phyloP scores from a whole-genome alignment of 2,888 invertebrate genomes.

The Tiphia femorata region DNA sequence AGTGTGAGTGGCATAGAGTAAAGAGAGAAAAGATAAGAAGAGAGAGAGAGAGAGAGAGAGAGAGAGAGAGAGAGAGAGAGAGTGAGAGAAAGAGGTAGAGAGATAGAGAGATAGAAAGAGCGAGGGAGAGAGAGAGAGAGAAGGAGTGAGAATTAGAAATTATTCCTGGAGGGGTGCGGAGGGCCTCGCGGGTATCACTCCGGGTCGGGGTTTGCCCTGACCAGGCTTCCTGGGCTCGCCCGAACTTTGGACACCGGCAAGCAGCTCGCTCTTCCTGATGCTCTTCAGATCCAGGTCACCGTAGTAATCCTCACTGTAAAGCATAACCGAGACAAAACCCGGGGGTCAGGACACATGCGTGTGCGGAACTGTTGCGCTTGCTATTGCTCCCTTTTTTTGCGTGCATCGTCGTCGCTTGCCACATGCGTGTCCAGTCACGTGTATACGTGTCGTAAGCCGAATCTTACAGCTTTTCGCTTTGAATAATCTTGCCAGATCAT shows the following conservation, averaged over 20 bases:
- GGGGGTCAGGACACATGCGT: slow-evolving; percentile 54
- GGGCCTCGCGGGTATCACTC: slow-evolving; percentile 60
- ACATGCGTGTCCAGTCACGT: not conserved
- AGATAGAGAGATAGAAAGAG: slow-evolving; percentile 5
- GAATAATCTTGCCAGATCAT: no score
- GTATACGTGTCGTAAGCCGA: not conserved
- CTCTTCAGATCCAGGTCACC: slow-evolving; percentile 95
- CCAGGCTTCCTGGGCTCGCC: slow-evolving; percentile 73
- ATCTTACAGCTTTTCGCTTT: no score
- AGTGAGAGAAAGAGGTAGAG: slow-evolving; percentile 11
- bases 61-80: slow-evolving; percentile 3
- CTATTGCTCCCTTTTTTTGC: slow-evolving; percentile 11
- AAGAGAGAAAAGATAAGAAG: no score
- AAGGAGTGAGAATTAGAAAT: slow-evolving; percentile 33
- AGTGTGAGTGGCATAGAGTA: not conserved
- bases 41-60: slow-evolving; percentile 1
- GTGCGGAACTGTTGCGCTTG: slow-evolving; percentile 26
- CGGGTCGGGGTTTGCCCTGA: slow-evolving; percentile 71
- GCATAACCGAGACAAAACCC: slow-evolving; percentile 59
- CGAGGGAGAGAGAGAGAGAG: slow-evolving; percentile 14
- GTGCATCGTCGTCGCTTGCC: not conserved
- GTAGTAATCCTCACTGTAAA: slow-evolving; percentile 96
- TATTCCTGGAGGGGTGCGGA: slow-evolving; percentile 67
- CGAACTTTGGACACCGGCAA: slow-evolving; percentile 81
- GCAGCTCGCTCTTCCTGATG: slow-evolving; percentile 93